Base-by-base conservation (phyloP, 2,113 vertebrate species). In the Nesogale talazaci region DNA sequence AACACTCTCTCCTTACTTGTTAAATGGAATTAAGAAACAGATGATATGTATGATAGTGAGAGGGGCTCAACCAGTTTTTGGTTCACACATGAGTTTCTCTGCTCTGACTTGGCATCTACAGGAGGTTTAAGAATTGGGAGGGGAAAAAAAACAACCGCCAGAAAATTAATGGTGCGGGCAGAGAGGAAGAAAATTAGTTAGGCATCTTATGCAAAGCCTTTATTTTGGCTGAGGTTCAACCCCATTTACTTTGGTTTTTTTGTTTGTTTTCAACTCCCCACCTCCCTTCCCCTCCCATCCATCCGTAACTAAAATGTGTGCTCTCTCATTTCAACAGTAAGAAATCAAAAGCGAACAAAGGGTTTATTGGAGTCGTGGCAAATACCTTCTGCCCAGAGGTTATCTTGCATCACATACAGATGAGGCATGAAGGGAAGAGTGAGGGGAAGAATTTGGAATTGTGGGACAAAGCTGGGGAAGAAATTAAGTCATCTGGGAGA, bases 161-260 rank as follows among this genome's bases (percentile, higher is more conserved):
- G 88, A 91, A 95, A 96, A 90, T 95, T 92, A 95, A 92, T 69
- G 93, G 80, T 93, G 90, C 83, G 0, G n/a, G 94, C 90, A 93
- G 90, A 93, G 79, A 84, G n/a, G 36, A 78, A 36, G 27, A 36
- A 94, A 96, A 96, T 96, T 90, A 94, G 38, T 59, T 70, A 63
- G 65, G 80, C 86, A 89, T 90, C 88, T 96, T 94, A 95, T 91
- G 88, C 77, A 95, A 95, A 97, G 90, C 93, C 83, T 94, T 67
- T 56, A 52, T 86, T 95, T 90, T 96, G 93, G 94, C 92, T 90
- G 72, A 86, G 42, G 76, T 89, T 95, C 94, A 95, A 92, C 23
- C 92, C 25, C 69, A 94, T 95, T 94, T 95, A 63, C 36, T 87
- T 78, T 77, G 83, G 76, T 38, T 72, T 20, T 42, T 23, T 14